These are phyloP conservation scores for Drosophila greeni DNA, from an alignment of 2,888 invertebrate genomes.

Conservation along the genomic window DNA sequence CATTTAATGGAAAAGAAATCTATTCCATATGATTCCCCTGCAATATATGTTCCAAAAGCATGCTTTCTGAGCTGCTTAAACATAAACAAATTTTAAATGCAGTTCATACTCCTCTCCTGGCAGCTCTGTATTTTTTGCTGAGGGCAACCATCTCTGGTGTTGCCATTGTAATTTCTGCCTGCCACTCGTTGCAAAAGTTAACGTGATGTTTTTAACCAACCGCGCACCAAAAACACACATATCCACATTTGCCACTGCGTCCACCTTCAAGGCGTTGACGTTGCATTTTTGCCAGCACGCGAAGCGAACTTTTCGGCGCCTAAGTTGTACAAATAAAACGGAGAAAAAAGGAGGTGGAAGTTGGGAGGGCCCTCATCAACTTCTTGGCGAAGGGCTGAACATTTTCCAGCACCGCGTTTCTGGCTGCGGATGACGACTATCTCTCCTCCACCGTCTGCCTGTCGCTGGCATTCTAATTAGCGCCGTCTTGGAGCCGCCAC, in stretches of 20 bases:
- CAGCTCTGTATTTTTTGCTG: constrained; percentile 8
- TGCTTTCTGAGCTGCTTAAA: not conserved
- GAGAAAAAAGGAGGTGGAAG: constrained; percentile 12
- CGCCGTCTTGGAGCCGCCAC: constrained; percentile 44
- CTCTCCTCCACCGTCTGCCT: constrained; percentile 10
- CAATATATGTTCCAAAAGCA: no score
- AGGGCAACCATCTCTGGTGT: constrained; percentile 25
- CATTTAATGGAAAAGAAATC: no score
- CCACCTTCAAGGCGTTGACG: constrained; percentile 52
- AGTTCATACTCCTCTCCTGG: constrained; percentile 4
- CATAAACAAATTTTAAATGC: not conserved
- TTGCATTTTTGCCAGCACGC: constrained; percentile 50
- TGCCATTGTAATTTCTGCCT: constrained; percentile 58
- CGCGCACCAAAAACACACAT: not conserved
- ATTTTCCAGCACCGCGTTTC: constrained; percentile 39
- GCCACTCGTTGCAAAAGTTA: constrained; percentile 58
- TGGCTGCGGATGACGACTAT: constrained; percentile 44
- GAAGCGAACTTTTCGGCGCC: constrained; percentile 29
- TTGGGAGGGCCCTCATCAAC: constrained; percentile 46
- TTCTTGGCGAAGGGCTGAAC: constrained; percentile 35
- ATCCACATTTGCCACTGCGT: constrained; percentile 37
- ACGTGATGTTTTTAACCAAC: constrained; percentile 31
- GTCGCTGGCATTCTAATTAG: constrained; percentile 55
- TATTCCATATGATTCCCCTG: no score
- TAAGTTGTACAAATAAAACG: constrained; percentile 35